Evolutionary conservation across 1,140 invertebrate species (phyloP), one percentile per base, ranked within the genome.

Genomic region (Reticulitermes speratus): DNA sequence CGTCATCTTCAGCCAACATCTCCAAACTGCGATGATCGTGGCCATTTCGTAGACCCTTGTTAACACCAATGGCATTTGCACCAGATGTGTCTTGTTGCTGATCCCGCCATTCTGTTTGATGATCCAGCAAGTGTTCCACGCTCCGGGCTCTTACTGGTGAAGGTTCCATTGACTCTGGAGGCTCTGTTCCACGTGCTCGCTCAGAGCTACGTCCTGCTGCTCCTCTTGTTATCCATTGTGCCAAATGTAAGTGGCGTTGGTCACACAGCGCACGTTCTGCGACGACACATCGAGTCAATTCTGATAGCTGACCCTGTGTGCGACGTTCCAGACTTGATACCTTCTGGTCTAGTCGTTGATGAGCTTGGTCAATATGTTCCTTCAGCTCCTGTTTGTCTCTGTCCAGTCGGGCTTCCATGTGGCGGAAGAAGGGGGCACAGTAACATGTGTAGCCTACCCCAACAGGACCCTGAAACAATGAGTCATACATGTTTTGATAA

Each of bases 331-430:
- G 91, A 89, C 90, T 90, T 83, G 84, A 84, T 38, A 98, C 96
- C 88, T 97, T 95, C 69, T 96, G 93, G 83, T 97, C 95, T 52
- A 98, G 90, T 86, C 94, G 93, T 86, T 96, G 94, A 88, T 97
- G 96, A 8, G 96, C 96, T 87, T 94, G 93, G 89, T 96, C 95
- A 19, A 98, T 96, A 87, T 97, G 95, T 30, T 96, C 94, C 89
- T 97, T 96, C 7, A 98, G 89, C 88, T 97, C 96, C 86, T 96
- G 94, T 87, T 97, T 96, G 88, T 97, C 96, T 87, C 94, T 93
- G 88, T 97, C 97, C 23, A 98, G 89, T 87, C 96, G 95, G 83
- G 96, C 94, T 90, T 98, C 97, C 90, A 98, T 95, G 87, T 97
- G 96, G 87, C 96, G 94, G 89, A 98, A 96, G 89, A 97, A 95